Evolutionary conservation across 2,888 invertebrate genomes (phyloP).

Genomic region (Esperia sulphurella): DNA sequence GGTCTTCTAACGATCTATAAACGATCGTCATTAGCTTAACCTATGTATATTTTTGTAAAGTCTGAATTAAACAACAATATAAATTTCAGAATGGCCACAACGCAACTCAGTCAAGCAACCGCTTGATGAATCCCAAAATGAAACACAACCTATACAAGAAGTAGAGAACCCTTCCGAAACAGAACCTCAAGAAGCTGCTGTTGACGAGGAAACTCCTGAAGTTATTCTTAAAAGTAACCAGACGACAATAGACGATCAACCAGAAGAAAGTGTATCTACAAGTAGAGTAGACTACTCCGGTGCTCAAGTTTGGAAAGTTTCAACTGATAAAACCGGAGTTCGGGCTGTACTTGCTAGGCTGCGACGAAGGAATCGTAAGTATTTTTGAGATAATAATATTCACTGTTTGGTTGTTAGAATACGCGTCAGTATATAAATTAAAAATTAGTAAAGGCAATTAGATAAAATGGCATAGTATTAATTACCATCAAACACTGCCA

Average conservation of each 20-base stretch:
- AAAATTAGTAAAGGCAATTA: no score
- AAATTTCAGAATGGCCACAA: conserved; percentile 37
- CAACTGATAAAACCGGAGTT: conserved; percentile 67
- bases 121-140: conserved; percentile 17
- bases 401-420: background rate
- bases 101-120: conserved; percentile 63
- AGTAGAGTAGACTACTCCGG: conserved; percentile 83
- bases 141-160: conserved; percentile 12
- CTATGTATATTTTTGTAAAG: background rate
- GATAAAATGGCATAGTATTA: no score
- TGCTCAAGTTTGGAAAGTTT: conserved; percentile 87
- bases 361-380: conserved; percentile 60
- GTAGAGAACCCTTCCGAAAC: conserved; percentile 13
- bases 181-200: conserved; percentile 19
- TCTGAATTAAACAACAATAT: conserved; percentile 1
- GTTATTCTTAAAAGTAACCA: conserved; percentile 2
- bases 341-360: conserved; percentile 46
- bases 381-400: background rate
- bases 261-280: conserved; percentile 6
- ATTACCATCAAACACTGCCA: no score
- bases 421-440: no score
- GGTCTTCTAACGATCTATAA: background rate
- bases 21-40: background rate
- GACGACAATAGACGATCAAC: conserved; percentile 25
- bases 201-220: conserved; percentile 16